Base-by-base conservation (phyloP, 2,888 invertebrate genomes). In the Pollenia angustigena region DNA sequence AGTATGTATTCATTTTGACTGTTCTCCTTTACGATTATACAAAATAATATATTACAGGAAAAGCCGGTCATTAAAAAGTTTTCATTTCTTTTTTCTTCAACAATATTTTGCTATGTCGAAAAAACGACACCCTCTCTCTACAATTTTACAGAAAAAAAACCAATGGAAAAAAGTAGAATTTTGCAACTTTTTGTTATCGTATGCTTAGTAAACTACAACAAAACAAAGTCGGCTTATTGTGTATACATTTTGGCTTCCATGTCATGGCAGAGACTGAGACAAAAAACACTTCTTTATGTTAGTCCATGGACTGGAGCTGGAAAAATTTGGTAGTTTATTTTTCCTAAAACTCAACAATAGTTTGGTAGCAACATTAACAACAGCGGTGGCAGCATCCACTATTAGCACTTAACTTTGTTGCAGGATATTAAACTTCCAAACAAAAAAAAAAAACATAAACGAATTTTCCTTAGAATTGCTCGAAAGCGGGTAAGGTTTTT, bases 11-110 rank as follows among this genome's bases (percentile, higher is more conserved):
- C 32, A 66, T 66, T 81, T 76, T 16, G 4, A 23, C 16, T 72
- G 14, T 10, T 58, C 50, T 72, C 32, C 23, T 23, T 62, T 48
- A 48, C 54, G 32, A 32, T 32, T 44, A 66, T 46, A 66, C 18
- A 68, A 66, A 66, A 74, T 71, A 78, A 83, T 78, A 78, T 71
- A 83, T 83, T 83, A 78, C 78, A 64, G 83, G 78, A 84, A 83
- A 84, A 78, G 50, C 78, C 78, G 83, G 83, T 84, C 72, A 84
- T 84, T 84, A 79, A 84, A 83, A 84, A 56, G 48, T 80, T 80
- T 69, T 23, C 32, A 2, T 71, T 69, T 46, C 6, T 9, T 44
- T 81, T 54, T 68, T 40, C n/a, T 50, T 69, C 32, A 11, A 16
- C 8, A 54, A 23, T 44, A 16, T 8, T 80, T 52, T 40, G 18